These are phyloP conservation scores for Emmelina monodactyla DNA, from an alignment of 2,888 invertebrate species.

Conservation along the genomic window DNA sequence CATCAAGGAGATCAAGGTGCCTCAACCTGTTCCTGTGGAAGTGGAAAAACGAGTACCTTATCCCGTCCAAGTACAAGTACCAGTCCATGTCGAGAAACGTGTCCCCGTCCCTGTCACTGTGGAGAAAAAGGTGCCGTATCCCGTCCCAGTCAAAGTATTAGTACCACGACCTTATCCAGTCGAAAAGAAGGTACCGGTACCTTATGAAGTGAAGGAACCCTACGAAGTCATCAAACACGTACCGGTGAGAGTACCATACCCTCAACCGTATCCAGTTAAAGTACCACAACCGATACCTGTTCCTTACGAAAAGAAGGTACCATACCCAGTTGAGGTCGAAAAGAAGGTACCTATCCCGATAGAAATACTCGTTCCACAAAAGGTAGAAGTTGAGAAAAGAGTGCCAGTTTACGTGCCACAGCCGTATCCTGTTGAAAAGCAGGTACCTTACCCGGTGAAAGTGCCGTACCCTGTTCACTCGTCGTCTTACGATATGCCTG, in stretches of 20 bases:
- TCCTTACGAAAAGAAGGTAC: slow-evolving; percentile 50
- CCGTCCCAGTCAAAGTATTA: slow-evolving; percentile 46
- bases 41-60: slow-evolving; percentile 32
- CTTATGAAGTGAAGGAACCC: slow-evolving; percentile 52
- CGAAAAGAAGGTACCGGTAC: slow-evolving; percentile 61
- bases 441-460: slow-evolving; percentile 50
- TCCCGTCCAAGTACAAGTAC: slow-evolving; percentile 25
- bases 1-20: slow-evolving; percentile 43
- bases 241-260: slow-evolving; percentile 42
- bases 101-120: slow-evolving; percentile 51
- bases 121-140: slow-evolving; percentile 53
- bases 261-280: slow-evolving; percentile 60
- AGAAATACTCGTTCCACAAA: slow-evolving; percentile 23
- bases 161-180: slow-evolving; percentile 60
- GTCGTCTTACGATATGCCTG: slow-evolving; percentile 16
- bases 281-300: slow-evolving; percentile 61
- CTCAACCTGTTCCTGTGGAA: slow-evolving; percentile 30
- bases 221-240: slow-evolving; percentile 50
- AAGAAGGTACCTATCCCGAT: slow-evolving; percentile 48
- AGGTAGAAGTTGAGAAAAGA: slow-evolving; percentile 41
- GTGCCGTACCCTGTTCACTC: slow-evolving; percentile 37
- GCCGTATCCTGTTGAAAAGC: slow-evolving; percentile 41
- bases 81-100: slow-evolving; percentile 36
- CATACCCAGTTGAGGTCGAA: slow-evolving; percentile 53
- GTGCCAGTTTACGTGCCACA: slow-evolving; percentile 37